phyloP scores from a whole-genome alignment of 2,113 vertebrate genomes.

The Apodemus speciosus region DNA sequence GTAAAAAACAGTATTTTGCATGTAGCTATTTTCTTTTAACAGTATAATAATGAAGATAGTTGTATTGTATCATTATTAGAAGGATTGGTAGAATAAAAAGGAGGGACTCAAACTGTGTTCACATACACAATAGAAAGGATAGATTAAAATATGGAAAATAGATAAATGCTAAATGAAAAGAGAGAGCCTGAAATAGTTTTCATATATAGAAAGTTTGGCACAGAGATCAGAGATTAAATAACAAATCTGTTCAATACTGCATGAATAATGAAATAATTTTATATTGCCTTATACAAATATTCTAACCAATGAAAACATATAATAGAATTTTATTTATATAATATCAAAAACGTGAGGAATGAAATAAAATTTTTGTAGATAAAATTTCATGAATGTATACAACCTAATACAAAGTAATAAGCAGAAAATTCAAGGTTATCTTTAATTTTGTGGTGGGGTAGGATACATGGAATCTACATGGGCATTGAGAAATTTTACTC shows the following conservation, averaged over 20 bases:
- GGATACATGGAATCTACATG: not conserved
- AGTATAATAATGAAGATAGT: constrained; percentile 33
- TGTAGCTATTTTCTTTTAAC: constrained; percentile 37
- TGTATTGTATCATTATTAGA: constrained; percentile 1
- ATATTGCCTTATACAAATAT: not conserved
- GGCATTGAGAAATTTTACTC: not conserved
- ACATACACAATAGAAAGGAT: constrained; percentile 10
- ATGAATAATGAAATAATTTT: not conserved
- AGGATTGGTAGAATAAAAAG: constrained; percentile 23
- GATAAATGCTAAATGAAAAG: constrained; percentile 22
- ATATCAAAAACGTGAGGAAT: not conserved
- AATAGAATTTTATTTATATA: constrained; percentile 3
- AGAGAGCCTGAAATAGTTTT: not conserved
- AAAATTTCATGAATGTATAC: constrained; percentile 6
- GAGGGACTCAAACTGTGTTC: not conserved
- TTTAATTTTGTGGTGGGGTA: not conserved
- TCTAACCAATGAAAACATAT: not conserved
- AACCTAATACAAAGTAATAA: constrained; percentile 4
- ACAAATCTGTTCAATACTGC: not conserved
- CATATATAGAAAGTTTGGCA: not conserved
- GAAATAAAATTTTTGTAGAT: constrained; percentile 52
- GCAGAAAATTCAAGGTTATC: not conserved
- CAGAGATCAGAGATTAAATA: constrained; percentile 22
- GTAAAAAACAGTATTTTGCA: constrained; percentile 6
- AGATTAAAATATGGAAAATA: constrained; percentile 25